Evolutionary conservation across 2,888 invertebrate species (phyloP), one percentile per base, ranked within the genome.

Genomic region (Antitype chi): DNA sequence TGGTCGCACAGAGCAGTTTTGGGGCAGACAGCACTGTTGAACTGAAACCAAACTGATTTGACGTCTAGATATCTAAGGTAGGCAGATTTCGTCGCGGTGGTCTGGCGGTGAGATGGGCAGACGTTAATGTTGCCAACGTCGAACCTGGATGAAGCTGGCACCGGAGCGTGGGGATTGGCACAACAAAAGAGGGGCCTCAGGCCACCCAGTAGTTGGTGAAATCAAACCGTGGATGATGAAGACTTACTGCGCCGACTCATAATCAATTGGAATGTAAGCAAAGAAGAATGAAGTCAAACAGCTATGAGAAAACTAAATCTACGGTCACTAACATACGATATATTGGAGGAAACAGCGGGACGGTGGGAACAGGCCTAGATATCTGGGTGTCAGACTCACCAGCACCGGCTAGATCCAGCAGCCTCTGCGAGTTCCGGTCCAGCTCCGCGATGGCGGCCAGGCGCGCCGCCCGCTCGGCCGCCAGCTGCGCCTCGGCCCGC

Each of bases 361-460:
- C 43, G 17, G 17, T 17, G n/a, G 2, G 6, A 64, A n/a, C 38
- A 38, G n/a, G 5, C 63, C 15, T 23, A n/a, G 25, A 47, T 28
- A 66, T 66, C 23, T 28, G 15, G 52, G 47, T 2, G 8, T 52
- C 9, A 49, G 23, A 80, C 96, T 96, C 76, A 97, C 97, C 93
- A 90, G 94, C 92, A 87, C 97, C 94, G 91, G 94, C 96, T 88
- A 97, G 96, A 63, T 97, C 98, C 85, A 98, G 95, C 60, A 98
- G 97, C 70, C 98, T 96, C 89, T 98, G 97, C 32, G 98, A 97
- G 92, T 98, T 98, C 82, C 97, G 96, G 87, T 98, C 98, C 66
- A 98, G 94, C 92, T 98, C 98, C 25, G 98, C 97, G 89, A 98
- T 97, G 76, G 98, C 97, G 7, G 98, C 97, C n/a, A 97, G 97